These are phyloP conservation scores for Taurulus bubalis DNA, from an alignment of 2,113 vertebrate genomes.

Conservation along the genomic window DNA sequence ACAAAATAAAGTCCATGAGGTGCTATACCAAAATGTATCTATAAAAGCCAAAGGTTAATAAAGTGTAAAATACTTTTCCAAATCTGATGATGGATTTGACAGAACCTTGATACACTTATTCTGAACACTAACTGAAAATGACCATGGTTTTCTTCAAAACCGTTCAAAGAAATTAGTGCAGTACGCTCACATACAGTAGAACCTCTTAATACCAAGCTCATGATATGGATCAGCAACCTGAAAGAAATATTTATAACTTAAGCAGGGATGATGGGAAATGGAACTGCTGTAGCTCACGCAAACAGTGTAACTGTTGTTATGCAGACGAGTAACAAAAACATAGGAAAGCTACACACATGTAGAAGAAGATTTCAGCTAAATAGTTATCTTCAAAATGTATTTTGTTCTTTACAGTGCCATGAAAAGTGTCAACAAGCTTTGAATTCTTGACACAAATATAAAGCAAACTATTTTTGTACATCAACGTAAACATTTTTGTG, in stretches of 20 bases:
- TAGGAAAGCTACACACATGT: not conserved
- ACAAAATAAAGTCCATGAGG: slow-evolving; percentile 7
- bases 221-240: slow-evolving; percentile 47
- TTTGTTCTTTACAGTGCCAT: not conserved
- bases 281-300: not conserved
- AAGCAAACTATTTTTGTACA: no score
- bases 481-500: no score
- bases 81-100: slow-evolving; percentile 12
- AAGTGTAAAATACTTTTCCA: not conserved
- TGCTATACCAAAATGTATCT: not conserved
- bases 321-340: not conserved
- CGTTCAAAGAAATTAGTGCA: not conserved
- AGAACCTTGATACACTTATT: not conserved
- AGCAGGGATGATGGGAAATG: slow-evolving; percentile 17
- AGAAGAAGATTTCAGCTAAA: not conserved
- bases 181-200: not conserved
- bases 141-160: not conserved
- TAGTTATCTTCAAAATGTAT: not conserved
- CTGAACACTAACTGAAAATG: not conserved
- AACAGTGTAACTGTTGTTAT: not conserved
- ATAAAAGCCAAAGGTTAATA: not conserved
- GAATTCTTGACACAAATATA: not conserved
- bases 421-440: not conserved
- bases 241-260: slow-evolving; percentile 30
- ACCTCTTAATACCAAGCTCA: slow-evolving; percentile 35